Evolutionary conservation across 2,113 vertebrate genomes (phyloP).

Genomic region (Gasterosteus aculeatus): DNA sequence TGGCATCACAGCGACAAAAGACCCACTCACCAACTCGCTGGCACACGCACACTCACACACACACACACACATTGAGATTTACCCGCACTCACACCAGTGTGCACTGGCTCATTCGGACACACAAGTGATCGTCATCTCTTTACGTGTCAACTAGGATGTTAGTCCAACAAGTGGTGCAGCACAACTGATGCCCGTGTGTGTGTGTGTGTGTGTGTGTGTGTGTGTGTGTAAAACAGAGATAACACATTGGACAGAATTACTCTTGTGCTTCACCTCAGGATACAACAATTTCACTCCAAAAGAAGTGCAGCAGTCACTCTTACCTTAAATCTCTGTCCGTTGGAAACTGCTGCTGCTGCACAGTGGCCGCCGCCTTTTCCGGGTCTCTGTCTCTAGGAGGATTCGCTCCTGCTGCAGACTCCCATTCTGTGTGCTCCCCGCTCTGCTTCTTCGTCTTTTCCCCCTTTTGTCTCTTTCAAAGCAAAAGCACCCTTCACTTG

Average conservation of each 20-base stretch:
- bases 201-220: conserved; percentile 20
- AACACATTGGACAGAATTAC: conserved; percentile 28
- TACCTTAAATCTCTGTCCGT: conserved; percentile 67
- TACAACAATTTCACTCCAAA: conserved; percentile 49
- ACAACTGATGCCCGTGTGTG: conserved; percentile 17
- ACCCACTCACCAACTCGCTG: conserved; percentile 23
- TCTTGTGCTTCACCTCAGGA: conserved; percentile 54
- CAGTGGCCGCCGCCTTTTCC: conserved; percentile 42
- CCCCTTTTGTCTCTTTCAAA: conserved; percentile 62
- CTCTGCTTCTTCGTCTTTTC: conserved; percentile 36
- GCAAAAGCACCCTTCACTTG: conserved; percentile 67
- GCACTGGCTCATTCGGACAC: not conserved
- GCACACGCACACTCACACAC: conserved; percentile 5
- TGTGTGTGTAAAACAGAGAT: conserved; percentile 10
- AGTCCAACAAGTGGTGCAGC: conserved; percentile 57
- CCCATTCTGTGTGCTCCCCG: conserved; percentile 60
- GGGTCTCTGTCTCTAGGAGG: conserved; percentile 49
- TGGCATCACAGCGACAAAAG: conserved; percentile 47
- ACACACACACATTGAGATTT: not conserved
- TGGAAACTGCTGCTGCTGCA: conserved; percentile 44
- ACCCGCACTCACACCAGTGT: not conserved
- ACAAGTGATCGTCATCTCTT: conserved; percentile 15
- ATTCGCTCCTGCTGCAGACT: conserved; percentile 57
- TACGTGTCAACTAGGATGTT: conserved; percentile 38
- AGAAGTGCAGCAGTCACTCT: conserved; percentile 37